Evolutionary conservation across 2,797 vertebrate species (phyloP).

Genomic region (Kryptopterus vitreolus): DNA sequence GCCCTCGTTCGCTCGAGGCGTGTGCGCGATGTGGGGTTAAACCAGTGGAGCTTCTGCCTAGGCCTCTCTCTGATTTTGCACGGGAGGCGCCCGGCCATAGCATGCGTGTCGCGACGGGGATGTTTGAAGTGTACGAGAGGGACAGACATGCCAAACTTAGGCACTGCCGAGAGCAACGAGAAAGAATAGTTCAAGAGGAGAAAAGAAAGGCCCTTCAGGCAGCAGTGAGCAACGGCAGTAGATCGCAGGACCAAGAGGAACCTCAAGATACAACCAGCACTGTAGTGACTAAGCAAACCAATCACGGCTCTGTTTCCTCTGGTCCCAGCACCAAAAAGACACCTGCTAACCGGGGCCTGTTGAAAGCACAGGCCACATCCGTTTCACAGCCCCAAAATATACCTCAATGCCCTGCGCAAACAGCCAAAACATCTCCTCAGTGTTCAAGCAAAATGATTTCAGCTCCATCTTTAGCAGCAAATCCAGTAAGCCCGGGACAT

Average conservation of each 20-base stretch:
- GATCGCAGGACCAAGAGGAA: slow-evolving; percentile 55
- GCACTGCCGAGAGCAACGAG: slow-evolving; percentile 90
- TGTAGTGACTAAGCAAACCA: slow-evolving; percentile 50
- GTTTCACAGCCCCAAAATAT: slow-evolving; percentile 56
- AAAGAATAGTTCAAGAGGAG: slow-evolving; percentile 89
- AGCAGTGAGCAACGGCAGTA: slow-evolving; percentile 60
- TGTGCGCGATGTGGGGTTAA: slow-evolving; percentile 93
- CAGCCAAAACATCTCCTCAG: slow-evolving; percentile 59
- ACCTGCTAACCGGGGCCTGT: slow-evolving; percentile 40
- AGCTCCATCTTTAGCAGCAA: slow-evolving; percentile 54
- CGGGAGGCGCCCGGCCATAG: slow-evolving; percentile 89
- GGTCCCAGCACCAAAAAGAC: slow-evolving; percentile 50
- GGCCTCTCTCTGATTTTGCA: slow-evolving; percentile 85
- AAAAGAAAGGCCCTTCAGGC: slow-evolving; percentile 82
- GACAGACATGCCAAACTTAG: slow-evolving; percentile 87
- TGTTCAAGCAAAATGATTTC: slow-evolving; percentile 58
- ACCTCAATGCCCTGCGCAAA: slow-evolving; percentile 35
- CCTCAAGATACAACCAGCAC: slow-evolving; percentile 54
- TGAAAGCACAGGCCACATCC: slow-evolving; percentile 50
- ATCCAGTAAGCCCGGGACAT: slow-evolving; percentile 46
- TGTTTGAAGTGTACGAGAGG: slow-evolving; percentile 90
- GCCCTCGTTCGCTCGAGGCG: slow-evolving; percentile 92
- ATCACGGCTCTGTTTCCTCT: slow-evolving; percentile 62
- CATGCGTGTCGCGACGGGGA: slow-evolving; percentile 88
- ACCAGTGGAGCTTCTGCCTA: slow-evolving; percentile 88